Evolutionary conservation across 1,140 invertebrate genomes (phyloP).

Genomic region (Halyomorpha halys): DNA sequence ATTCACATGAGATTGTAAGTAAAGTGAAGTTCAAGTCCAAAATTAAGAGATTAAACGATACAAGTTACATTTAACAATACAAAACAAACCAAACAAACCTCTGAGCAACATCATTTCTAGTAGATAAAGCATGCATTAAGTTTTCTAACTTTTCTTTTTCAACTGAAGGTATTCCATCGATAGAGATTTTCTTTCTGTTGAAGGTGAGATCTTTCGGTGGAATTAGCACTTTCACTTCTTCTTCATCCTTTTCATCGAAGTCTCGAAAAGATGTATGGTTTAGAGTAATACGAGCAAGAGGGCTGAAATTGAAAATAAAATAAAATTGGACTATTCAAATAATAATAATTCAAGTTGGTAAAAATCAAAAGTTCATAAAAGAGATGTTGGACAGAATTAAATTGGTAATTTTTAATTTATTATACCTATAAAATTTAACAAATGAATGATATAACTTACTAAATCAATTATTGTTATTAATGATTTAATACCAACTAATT

Average conservation of each 20-base stretch:
- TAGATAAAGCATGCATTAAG: conserved; percentile 30
- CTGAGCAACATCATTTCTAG: conserved; percentile 23
- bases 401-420: too few species aligned
- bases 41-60: too few species aligned
- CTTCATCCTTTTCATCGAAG: conserved; percentile 29
- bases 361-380: too few species aligned
- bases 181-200: conserved; percentile 33
- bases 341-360: too few species aligned
- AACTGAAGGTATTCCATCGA: conserved; percentile 34
- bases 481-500: too few species aligned
- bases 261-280: conserved; percentile 8
- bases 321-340: too few species aligned
- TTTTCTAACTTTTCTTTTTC: conserved; percentile 36
- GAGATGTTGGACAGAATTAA: too few species aligned
- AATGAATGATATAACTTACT: too few species aligned
- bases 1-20: too few species aligned
- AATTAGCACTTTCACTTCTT: conserved; percentile 32
- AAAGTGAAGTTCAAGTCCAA: too few species aligned
- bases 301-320: conserved; percentile 33
- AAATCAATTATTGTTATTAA: too few species aligned
- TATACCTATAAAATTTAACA: too few species aligned
- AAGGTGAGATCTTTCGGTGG: conserved; percentile 17
- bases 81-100: conserved; percentile 28
- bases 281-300: conserved; percentile 36
- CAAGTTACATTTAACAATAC: conserved; percentile 7